These are phyloP conservation scores for Dimorphilus gyrociliatus DNA, from an alignment of 2,888 invertebrate genomes.

Conservation along the genomic window DNA sequence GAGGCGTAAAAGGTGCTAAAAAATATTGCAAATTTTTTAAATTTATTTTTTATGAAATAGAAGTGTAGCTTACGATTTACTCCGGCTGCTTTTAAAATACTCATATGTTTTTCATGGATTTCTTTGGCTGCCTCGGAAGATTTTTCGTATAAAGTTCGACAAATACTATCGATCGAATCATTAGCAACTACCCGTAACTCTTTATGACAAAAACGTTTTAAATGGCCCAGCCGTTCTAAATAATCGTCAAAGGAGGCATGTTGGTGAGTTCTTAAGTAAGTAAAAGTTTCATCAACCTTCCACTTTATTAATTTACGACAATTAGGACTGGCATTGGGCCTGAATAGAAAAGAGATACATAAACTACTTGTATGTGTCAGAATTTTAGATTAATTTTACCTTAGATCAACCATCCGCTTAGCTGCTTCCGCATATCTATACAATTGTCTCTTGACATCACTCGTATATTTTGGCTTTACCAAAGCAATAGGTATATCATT, in stretches of 20 bases:
- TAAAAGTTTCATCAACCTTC: constrained; percentile 94
- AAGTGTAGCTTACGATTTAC: constrained; percentile 42
- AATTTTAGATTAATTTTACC: too few relatives aligned
- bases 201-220: constrained; percentile 86
- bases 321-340: constrained; percentile 71
- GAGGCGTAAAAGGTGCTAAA: constrained; percentile 3
- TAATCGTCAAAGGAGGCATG: constrained; percentile 48
- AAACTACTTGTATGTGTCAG: too few relatives aligned
- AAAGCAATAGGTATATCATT: constrained; percentile 91
- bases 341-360: too few relatives aligned
- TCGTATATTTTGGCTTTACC: constrained; percentile 82
- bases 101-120: constrained; percentile 67
- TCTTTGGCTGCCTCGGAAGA: constrained; percentile 81
- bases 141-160: constrained; percentile 75
- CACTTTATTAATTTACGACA: constrained; percentile 92
- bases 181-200: constrained; percentile 86
- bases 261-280: constrained; percentile 77
- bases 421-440: constrained; percentile 88
- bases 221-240: constrained; percentile 60
- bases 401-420: constrained; percentile 83
- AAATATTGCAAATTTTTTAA: not conserved
- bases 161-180: constrained; percentile 82
- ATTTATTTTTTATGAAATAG: not conserved
- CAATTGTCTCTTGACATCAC: constrained; percentile 82
- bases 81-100: constrained; percentile 68